Percentiles rank a stretch among this genome's conserved stretches.
Conservation (phyloP, 2,113 vertebrate genomes). For the Eudorcas thomsonii region DNA sequence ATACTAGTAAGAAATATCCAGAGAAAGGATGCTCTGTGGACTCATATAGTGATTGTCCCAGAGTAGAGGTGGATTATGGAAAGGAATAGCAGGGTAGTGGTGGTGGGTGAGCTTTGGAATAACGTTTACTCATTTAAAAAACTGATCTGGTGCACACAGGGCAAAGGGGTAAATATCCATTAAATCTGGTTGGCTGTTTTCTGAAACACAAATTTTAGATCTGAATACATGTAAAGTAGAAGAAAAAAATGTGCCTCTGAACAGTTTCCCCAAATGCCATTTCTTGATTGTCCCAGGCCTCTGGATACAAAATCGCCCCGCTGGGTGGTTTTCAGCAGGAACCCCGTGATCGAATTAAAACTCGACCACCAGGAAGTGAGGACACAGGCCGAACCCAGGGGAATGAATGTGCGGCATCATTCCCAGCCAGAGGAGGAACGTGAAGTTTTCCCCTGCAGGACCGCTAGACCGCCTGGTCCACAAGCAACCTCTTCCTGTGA, state of each 20-base stretch:
- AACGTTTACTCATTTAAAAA: not conserved
- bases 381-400: not conserved
- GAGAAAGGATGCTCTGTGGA: not conserved
- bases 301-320: not conserved
- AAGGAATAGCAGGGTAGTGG: not conserved
- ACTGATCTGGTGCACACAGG: not conserved
- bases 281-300: slow-evolving; percentile 8
- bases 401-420: not conserved
- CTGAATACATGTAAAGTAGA: not conserved
- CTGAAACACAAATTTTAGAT: not conserved
- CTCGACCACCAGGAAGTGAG: not conserved
- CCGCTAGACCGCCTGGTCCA: fast-evolving
- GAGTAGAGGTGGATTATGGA: not conserved
- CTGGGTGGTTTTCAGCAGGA: not conserved
- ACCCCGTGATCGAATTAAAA: not conserved
- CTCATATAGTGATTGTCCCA: not conserved
- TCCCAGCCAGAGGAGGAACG: not conserved
- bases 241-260: not conserved
- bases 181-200: not conserved
- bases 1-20: not conserved
- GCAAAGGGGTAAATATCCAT: not conserved
- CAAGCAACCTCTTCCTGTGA: not conserved
- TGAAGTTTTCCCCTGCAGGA: not conserved
- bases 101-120: not conserved
- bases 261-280: not conserved